phyloP scores from a whole-genome alignment of 2,888 invertebrate genomes.

The Apoda limacodes region DNA sequence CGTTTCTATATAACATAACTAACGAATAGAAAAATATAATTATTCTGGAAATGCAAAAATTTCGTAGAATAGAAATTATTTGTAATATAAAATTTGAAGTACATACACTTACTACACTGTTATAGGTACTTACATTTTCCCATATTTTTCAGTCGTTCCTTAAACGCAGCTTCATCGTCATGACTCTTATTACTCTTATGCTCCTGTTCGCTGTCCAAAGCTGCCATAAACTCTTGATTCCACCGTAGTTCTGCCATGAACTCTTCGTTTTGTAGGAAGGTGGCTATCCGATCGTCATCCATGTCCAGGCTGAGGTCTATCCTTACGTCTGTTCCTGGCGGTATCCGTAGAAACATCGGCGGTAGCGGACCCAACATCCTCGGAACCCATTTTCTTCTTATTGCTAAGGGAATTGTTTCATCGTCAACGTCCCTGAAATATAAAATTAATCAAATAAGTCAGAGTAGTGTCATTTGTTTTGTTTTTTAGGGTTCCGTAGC shows the following conservation, averaged over 20 bases:
- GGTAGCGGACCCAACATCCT: conserved; percentile 83
- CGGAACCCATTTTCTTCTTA: conserved; percentile 79
- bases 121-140: conserved; percentile 73
- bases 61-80: too few species aligned
- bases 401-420: conserved; percentile 52
- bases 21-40: too few species aligned
- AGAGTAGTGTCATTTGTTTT: too few species aligned
- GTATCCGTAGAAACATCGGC: conserved; percentile 80
- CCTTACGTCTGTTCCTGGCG: conserved; percentile 56
- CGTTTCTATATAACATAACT: too few species aligned
- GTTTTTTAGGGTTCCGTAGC: too few species aligned
- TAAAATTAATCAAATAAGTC: too few species aligned
- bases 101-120: too few species aligned
- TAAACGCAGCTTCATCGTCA: conserved; percentile 79
- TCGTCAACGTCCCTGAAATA: conserved; percentile 54
- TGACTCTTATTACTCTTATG: conserved; percentile 58
- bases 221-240: conserved; percentile 89
- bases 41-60: too few species aligned
- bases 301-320: conserved; percentile 70
- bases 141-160: conserved; percentile 84
- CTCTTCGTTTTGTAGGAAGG: conserved; percentile 91
- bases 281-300: conserved; percentile 88
- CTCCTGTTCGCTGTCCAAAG: conserved; percentile 80
- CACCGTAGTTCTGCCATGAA: conserved; percentile 87
- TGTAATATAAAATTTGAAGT: too few species aligned